Base-by-base conservation (phyloP, 2,797 vertebrate species). In the Scolopax rusticola region DNA sequence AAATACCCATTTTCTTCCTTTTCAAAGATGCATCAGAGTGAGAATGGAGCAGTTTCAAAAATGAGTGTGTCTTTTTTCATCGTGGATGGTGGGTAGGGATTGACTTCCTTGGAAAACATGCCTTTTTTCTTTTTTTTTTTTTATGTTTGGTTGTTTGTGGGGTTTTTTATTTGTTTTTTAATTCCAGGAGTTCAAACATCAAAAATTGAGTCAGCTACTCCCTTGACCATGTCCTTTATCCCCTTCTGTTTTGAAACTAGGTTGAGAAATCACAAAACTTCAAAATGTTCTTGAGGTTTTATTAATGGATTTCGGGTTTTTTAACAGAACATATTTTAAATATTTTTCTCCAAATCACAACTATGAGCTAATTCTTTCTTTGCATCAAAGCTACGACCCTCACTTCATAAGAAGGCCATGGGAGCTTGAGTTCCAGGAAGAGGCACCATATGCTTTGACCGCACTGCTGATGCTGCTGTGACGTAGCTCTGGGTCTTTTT, bases 351-450 rank as follows among this genome's bases (percentile, higher is more conserved):
- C 9, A 60, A 36, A 53, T 69, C 23, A 60, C 8, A 63, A 12
- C 8, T 53, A 27, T 36, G 41, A 67, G 12, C 12, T 36, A 53
- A 43, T 61, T 93, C 8, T 87, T 54, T 70, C 9, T 76, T 76
- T 36, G 9, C 17, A 40, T 32, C 5, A 12, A 81, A 88, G 28
- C 6, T 40, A 41, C 28, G 59, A 65, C 14, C 33, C 19, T 57
- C 20, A 7, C 11, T 13, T 47, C 32, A 5, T 18, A 19, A 28
- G 33, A 43, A 6, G 17, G 36, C 10, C 0, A 0, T 11, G 38
- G 11, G 11, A 84, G 21, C 13, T 20, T 25, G 32, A 53, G 17
- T 32, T 50, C 24, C 0, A 24, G 12, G 70, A 90, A 56, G 23
- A 45, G 23, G 13, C 9, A 38, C 48, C 14, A 8, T 2, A 10